Conservation (phyloP, 2,888 invertebrate species). For the Ashinkailepas kermadecensis region DNA sequence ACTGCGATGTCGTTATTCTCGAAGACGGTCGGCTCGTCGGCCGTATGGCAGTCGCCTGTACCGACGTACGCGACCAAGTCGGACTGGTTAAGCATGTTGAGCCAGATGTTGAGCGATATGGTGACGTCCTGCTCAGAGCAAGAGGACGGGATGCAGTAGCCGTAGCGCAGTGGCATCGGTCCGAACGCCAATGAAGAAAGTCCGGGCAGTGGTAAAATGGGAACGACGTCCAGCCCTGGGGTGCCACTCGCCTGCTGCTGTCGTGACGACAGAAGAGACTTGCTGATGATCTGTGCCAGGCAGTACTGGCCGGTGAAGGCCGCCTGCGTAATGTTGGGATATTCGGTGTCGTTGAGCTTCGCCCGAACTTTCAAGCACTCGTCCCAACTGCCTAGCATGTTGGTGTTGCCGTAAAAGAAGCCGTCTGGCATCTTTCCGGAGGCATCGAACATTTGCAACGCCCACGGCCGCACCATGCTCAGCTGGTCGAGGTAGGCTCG, state of each 20-base stretch:
- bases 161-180: not conserved
- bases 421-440: not conserved
- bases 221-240: not conserved
- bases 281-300: not conserved
- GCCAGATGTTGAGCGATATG: not conserved
- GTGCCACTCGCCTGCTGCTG: not conserved
- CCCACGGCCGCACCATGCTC: not conserved
- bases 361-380: not conserved
- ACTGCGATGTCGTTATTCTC: not conserved
- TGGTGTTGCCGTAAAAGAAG: not conserved
- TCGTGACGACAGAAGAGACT: not conserved
- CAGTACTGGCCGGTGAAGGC: not conserved
- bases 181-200: not conserved
- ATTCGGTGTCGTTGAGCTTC: not conserved
- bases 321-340: not conserved
- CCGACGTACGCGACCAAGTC: not conserved
- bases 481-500: not conserved
- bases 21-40: not conserved
- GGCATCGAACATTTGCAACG: not conserved
- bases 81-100: not conserved
- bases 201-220: not conserved
- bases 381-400: not conserved
- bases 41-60: not conserved
- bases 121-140: not conserved
- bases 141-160: not conserved